Evolutionary conservation across 2,113 vertebrate genomes (phyloP).

Genomic region (Halichoerus grypus): DNA sequence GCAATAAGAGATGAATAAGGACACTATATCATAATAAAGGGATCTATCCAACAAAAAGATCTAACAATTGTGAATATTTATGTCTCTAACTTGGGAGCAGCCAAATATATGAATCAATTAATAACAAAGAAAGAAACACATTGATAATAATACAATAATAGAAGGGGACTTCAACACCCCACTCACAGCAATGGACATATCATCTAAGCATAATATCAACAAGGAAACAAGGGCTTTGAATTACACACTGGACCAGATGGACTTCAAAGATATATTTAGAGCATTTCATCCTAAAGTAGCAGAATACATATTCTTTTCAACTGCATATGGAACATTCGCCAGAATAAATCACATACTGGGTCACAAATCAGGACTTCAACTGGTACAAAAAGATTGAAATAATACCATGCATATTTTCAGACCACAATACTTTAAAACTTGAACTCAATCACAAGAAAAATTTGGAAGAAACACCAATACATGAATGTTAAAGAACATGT

Average conservation of each 20-base stretch:
- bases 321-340: too few relatives aligned
- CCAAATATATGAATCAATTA: not conserved
- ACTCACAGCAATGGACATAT: not conserved
- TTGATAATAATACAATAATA: not conserved
- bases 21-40: not conserved
- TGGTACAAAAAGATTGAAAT: too few relatives aligned
- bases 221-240: not conserved
- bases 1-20: not conserved
- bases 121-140: not conserved
- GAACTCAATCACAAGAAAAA: too few relatives aligned
- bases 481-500: too few relatives aligned
- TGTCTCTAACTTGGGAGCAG: not conserved
- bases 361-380: too few relatives aligned
- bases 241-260: not conserved
- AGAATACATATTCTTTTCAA: too few relatives aligned
- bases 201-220: not conserved
- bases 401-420: too few relatives aligned
- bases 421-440: too few relatives aligned
- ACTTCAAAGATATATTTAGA: not conserved
- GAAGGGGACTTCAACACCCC: not conserved
- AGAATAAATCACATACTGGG: too few relatives aligned
- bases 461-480: too few relatives aligned
- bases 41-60: not conserved
- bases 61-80: not conserved
- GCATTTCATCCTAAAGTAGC: too few relatives aligned